A percentile compares a stretch with the other conserved stretches of the same genome.
phyloP scores from a whole-genome alignment of 2,797 vertebrate species.

The Notoglanidium macrostoma region DNA sequence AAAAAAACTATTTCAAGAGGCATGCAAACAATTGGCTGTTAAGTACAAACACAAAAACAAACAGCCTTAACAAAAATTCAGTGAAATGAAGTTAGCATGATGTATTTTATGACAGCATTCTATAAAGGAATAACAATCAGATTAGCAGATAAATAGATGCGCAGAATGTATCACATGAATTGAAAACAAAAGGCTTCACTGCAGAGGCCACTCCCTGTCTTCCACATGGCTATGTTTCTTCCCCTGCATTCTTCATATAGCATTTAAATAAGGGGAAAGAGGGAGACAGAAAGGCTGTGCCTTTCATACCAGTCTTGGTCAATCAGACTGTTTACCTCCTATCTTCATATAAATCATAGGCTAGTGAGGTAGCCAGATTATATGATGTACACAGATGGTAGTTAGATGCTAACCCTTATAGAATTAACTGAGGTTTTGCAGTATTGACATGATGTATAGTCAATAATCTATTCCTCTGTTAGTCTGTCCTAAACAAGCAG shows the following conservation, averaged over 20 bases:
- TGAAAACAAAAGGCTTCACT: slow-evolving; percentile 24
- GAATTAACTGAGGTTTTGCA: background rate
- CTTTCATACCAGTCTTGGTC: background rate
- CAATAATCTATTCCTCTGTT: background rate
- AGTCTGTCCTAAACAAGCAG: background rate
- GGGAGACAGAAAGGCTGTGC: background rate
- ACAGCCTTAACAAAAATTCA: background rate
- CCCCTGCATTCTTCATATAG: background rate
- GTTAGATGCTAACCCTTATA: background rate
- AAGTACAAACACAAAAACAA: background rate
- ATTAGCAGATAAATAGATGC: slow-evolving; percentile 5
- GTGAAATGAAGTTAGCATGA: background rate
- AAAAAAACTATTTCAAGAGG: background rate
- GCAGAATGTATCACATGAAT: background rate
- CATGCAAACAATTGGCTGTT: background rate
- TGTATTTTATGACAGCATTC: background rate
- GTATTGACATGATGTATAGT: background rate
- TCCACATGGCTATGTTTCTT: slow-evolving; percentile 5
- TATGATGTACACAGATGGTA: too few species aligned
- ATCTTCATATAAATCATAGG: too few species aligned
- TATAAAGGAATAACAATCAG: background rate
- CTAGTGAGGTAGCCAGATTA: too few species aligned
- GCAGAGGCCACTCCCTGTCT: slow-evolving; percentile 45
- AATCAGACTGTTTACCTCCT: background rate
- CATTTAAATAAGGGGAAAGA: background rate